Conservation (phyloP, 35 echinoderm and acorn worm genomes). For the Ophioderma brevispina region DNA sequence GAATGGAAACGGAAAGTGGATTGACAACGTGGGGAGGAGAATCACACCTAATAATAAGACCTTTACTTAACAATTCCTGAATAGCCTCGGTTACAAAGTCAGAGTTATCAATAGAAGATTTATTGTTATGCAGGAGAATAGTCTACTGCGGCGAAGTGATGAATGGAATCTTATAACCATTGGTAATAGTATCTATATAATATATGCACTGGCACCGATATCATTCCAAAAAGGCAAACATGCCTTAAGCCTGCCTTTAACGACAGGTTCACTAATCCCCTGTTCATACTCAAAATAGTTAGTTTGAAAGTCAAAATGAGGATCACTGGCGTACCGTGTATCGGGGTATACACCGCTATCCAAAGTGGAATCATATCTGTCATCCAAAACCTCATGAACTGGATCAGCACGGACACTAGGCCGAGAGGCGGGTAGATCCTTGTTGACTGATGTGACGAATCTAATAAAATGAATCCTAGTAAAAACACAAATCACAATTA, state of each 20-base stretch:
- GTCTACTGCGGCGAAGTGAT: neutral
- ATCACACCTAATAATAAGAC: neutral
- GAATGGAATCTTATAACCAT: slow-evolving; percentile 42
- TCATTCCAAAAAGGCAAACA: neutral
- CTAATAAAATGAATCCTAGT: too few relatives aligned
- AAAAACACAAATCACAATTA: too few relatives aligned
- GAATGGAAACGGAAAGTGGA: slow-evolving; percentile 9
- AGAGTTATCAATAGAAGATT: neutral
- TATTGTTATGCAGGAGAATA: slow-evolving; percentile 26
- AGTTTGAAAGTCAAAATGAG: neutral
- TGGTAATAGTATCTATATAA: too few relatives aligned
- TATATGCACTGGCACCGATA: too few relatives aligned
- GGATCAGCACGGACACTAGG: too few relatives aligned
- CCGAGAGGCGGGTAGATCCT: too few relatives aligned
- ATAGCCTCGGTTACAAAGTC: slow-evolving; percentile 30
- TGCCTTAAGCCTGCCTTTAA: neutral
- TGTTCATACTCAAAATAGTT: neutral
- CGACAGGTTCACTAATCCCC: neutral
- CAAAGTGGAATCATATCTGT: too few relatives aligned
- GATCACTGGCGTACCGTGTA: neutral
- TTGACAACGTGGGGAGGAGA: slow-evolving; percentile 1
- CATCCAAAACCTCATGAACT: too few relatives aligned
- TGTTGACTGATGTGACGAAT: too few relatives aligned
- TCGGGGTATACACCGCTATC: too few relatives aligned
- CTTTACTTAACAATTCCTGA: neutral